A percentile compares a stretch with the other conserved stretches of the same genome.
These are phyloP conservation scores for Elymnias hypermnestra DNA, from an alignment of 1,140 invertebrate species.

Conservation along the genomic window DNA sequence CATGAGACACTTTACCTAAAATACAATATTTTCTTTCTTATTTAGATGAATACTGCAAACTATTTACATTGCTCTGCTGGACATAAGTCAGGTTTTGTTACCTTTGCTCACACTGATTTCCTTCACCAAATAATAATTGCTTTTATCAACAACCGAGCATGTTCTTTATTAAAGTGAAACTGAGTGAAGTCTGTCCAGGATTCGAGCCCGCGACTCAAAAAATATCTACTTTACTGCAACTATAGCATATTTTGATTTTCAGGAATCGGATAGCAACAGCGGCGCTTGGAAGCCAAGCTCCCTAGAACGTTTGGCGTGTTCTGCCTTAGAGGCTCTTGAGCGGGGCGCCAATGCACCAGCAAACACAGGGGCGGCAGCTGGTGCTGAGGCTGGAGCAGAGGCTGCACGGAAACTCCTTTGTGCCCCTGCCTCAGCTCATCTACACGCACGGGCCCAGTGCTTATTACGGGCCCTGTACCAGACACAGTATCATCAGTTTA, in stretches of 20 bases:
- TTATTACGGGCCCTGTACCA: slow-evolving; percentile 89
- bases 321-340: slow-evolving; percentile 64
- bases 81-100: too few species aligned
- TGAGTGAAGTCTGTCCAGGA: too few species aligned
- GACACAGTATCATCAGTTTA: slow-evolving; percentile 90
- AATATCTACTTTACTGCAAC: too few species aligned
- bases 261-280: slow-evolving; percentile 42
- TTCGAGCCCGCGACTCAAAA: too few species aligned
- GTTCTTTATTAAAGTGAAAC: too few species aligned
- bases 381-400: slow-evolving; percentile 38
- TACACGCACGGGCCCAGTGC: slow-evolving; percentile 87
- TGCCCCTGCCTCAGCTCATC: slow-evolving; percentile 86
- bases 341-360: slow-evolving; percentile 42
- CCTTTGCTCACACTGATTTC: too few species aligned
- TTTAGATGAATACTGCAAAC: too few species aligned
- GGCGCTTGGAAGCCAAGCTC: slow-evolving; percentile 59
- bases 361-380: slow-evolving; percentile 25
- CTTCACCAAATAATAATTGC: too few species aligned
- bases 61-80: too few species aligned
- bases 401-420: slow-evolving; percentile 86
- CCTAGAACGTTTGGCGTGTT: slow-evolving; percentile 64
- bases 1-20: too few species aligned
- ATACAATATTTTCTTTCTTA: too few species aligned
- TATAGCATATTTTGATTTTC: neutral
- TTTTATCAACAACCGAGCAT: too few species aligned